These are phyloP conservation scores for Epiblema foenella DNA, from an alignment of 2,888 invertebrate genomes.

Conservation along the genomic window DNA sequence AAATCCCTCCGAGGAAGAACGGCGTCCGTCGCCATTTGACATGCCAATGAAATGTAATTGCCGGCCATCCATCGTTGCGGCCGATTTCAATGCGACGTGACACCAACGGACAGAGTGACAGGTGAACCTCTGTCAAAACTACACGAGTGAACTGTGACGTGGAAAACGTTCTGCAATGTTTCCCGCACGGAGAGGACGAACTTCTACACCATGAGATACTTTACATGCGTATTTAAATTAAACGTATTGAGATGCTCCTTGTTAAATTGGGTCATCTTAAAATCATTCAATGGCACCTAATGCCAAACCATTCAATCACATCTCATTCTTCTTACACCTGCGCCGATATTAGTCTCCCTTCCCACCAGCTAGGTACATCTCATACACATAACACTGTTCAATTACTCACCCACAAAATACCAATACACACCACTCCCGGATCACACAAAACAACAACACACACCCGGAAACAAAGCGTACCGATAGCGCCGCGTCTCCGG, in stretches of 20 bases:
- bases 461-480: too few relatives aligned
- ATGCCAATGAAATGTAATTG: slow-evolving; percentile 8
- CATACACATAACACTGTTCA: too few relatives aligned
- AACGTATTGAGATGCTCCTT: not conserved
- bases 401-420: too few relatives aligned
- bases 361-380: too few relatives aligned
- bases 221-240: not conserved
- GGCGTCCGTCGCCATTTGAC: slow-evolving; percentile 6
- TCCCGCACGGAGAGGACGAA: not conserved
- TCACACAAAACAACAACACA: too few relatives aligned
- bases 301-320: too few relatives aligned
- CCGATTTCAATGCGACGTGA: not conserved
- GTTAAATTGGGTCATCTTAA: too few relatives aligned
- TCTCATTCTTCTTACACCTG: too few relatives aligned
- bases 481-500: too few relatives aligned
- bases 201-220: not conserved
- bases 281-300: too few relatives aligned
- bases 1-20: slow-evolving; percentile 31
- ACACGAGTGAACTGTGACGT: not conserved
- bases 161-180: not conserved
- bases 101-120: not conserved
- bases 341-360: too few relatives aligned
- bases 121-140: not conserved
- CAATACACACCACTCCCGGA: too few relatives aligned
- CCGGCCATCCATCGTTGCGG: not conserved